A percentile compares a stretch with the other conserved stretches of the same genome.
phyloP scores from a whole-genome alignment of 2,113 vertebrate genomes.

The Leptosomus discolor region DNA sequence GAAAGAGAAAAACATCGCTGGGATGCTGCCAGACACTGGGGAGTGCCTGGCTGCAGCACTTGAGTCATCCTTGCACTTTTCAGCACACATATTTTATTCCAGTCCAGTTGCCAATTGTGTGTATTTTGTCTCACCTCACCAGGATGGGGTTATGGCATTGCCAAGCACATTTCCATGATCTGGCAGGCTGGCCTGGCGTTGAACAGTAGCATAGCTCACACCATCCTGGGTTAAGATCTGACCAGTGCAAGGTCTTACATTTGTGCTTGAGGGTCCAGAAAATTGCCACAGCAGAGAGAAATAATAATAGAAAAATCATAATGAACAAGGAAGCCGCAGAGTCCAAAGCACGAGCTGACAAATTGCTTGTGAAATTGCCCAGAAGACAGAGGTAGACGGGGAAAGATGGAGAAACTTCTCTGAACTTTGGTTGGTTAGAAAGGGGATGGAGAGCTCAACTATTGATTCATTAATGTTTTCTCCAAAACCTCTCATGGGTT shows the following conservation, averaged over 20 bases:
- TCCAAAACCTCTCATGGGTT: background rate
- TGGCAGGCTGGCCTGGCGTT: background rate
- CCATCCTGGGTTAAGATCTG: background rate
- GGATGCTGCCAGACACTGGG: background rate
- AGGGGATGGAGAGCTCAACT: background rate
- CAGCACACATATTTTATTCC: background rate
- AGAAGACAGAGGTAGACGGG: background rate
- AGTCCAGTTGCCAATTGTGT: background rate
- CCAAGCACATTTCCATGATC: background rate
- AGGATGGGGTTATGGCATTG: background rate
- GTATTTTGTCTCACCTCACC: background rate
- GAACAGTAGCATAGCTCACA: background rate
- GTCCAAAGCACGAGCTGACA: background rate
- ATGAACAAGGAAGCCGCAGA: accelerated
- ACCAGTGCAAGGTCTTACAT: background rate
- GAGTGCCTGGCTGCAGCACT: background rate
- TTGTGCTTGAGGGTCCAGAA: background rate
- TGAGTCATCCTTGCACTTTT: background rate
- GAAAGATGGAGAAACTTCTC: background rate
- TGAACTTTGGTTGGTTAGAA: background rate
- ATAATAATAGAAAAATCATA: background rate
- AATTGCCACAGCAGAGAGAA: background rate
- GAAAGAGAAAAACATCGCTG: background rate
- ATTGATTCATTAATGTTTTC: background rate
- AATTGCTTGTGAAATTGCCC: background rate